phyloP scores from a whole-genome alignment of 2,888 invertebrate genomes.

The Eucriotettix oculatus region DNA sequence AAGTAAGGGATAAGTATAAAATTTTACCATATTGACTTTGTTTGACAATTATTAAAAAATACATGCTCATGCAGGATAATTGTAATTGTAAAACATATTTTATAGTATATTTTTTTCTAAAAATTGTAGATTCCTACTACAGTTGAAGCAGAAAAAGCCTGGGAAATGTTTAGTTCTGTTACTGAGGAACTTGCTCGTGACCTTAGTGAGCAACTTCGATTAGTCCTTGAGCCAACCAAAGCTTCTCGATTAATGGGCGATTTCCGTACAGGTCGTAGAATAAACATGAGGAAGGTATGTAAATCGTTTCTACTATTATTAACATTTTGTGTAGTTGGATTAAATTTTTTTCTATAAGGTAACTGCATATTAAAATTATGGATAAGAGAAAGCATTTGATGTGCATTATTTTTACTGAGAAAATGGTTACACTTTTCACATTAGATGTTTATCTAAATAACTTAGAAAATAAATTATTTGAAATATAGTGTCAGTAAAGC shows the following conservation, averaged over 20 bases:
- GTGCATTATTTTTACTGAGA: too few relatives aligned
- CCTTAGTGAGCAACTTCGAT: constrained; percentile 80
- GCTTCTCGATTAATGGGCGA: constrained; percentile 87
- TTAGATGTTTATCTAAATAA: too few relatives aligned
- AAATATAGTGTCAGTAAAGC: too few relatives aligned
- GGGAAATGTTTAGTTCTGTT: constrained; percentile 43
- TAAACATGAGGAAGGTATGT: constrained; percentile 81
- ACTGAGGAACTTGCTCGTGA: constrained; percentile 55
- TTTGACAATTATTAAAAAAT: neutral
- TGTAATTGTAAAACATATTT: constrained; percentile 6
- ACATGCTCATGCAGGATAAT: constrained; percentile 16
- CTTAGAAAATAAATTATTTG: too few relatives aligned
- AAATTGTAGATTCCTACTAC: constrained; percentile 17
- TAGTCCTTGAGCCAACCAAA: constrained; percentile 90
- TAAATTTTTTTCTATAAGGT: neutral
- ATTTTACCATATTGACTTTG: constrained; percentile 7
- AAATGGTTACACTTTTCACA: too few relatives aligned
- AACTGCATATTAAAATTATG: neutral
- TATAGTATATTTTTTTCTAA: neutral
- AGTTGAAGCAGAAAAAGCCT: constrained; percentile 33
- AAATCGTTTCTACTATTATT: neutral
- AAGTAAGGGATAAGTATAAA: constrained; percentile 15
- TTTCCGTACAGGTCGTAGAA: constrained; percentile 86
- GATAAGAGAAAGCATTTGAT: too few relatives aligned
- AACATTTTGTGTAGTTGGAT: neutral